Evolutionary conservation across 2,888 invertebrate species (phyloP), one percentile per base, ranked within the genome.

Genomic region (Cephus pulcher): DNA sequence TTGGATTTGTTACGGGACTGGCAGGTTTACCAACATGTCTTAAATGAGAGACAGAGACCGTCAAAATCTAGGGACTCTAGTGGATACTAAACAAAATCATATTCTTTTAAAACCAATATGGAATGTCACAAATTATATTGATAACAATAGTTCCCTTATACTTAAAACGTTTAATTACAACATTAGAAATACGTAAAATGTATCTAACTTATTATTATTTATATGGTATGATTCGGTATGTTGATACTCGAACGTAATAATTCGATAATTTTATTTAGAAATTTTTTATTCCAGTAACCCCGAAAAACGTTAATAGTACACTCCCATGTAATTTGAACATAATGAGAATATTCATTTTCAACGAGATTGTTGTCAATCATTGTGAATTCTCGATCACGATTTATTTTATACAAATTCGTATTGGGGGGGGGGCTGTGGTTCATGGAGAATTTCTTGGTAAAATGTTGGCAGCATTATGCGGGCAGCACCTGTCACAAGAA

Each of bases 1-100:
- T 83, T 84, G 83, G 84, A 84, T 84, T 88, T 83, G 86, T 86
- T 86, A 86, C 86, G 87, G 83, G 82, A 83, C 84, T 82, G 84
- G 81, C 88, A 86, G 81, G 85, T 77, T 79, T 85, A 79, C 87
- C 88, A 88, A 84, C 68, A 23, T 56, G 4, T 15, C 9, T 9
- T 23, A 56, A 23, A 23, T 9, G 6, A 15, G 56, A 56, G 15
- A 40, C 23, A 56, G 56, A 56, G 23, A 56, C 56, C 56, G 56
- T 56, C 56, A 40, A 23, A 15, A 56, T 56, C 56, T 56, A 56
- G 56, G 56, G 56, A 56, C 23, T 23, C 56, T 56, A 56, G 34
- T 2, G 23, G 56, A 56, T 9, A 56, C 23, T 9, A 56, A 23
- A 56, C 56, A 56, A 40, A 6, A 9, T 40, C 6, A 23, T 6